These are phyloP conservation scores for Microctenopoma steveboyesi DNA, from an alignment of 2,797 vertebrate genomes.

Conservation along the genomic window DNA sequence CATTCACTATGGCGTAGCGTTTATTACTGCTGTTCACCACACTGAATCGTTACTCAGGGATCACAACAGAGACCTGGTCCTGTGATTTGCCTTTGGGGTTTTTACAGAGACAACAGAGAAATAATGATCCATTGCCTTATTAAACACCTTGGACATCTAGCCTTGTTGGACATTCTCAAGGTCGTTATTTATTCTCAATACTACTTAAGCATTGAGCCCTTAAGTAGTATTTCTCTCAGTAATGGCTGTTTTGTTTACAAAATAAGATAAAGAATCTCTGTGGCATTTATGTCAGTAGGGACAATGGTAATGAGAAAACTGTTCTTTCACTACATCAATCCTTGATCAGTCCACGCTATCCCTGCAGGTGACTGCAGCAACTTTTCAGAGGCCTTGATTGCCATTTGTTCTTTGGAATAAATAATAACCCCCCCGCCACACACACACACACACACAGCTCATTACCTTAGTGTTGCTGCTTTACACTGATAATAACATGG, in stretches of 20 bases:
- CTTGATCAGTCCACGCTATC: constrained; percentile 19
- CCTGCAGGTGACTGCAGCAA: constrained; percentile 54
- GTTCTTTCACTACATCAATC: constrained; percentile 29
- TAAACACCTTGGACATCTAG: constrained; percentile 10
- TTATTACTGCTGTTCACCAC: no score
- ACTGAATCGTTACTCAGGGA: constrained; percentile 39
- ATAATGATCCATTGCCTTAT: constrained; percentile 24
- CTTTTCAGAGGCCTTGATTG: constrained; percentile 55
- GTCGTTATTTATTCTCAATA: constrained; percentile 19
- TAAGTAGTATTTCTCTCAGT: constrained; percentile 1
- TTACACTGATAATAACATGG: constrained; percentile 40
- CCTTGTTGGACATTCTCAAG: constrained; percentile 28
- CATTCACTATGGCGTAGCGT: no score
- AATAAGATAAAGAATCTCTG: constrained; percentile 24
- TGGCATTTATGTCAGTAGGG: constrained; percentile 3
- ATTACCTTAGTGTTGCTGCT: constrained; percentile 49
- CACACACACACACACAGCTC: constrained; percentile 25
- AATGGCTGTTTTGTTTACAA: constrained; percentile 52
- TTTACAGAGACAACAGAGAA: constrained; percentile 11
- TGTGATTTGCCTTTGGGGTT: constrained; percentile 18
- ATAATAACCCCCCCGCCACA: constrained; percentile 42
- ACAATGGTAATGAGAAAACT: constrained; percentile 34
- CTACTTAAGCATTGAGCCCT: constrained; percentile 11
- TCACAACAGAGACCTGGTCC: constrained; percentile 22
- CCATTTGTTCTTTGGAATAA: constrained; percentile 33